These are phyloP conservation scores for Caenorhabditis brenneri DNA, from an alignment of 1,140 invertebrate genomes.

Conservation along the genomic window DNA sequence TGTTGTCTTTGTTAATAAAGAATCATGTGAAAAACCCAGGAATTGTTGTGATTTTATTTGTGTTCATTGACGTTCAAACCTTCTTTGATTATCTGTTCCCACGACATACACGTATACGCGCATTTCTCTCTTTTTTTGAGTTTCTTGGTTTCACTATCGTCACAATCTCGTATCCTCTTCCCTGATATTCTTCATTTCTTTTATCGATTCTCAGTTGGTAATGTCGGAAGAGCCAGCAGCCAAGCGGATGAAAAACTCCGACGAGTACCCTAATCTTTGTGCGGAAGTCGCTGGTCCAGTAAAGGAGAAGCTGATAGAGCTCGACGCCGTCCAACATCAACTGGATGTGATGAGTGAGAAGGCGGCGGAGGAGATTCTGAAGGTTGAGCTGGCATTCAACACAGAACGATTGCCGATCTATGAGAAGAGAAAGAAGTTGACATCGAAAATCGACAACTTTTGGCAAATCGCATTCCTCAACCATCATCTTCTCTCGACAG, in stretches of 20 bases:
- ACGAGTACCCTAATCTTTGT: slow-evolving; percentile 20
- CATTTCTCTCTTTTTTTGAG: no score
- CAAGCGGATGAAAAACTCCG: background rate
- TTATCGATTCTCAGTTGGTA: background rate
- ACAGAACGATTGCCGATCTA: slow-evolving; percentile 84
- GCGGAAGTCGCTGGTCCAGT: background rate
- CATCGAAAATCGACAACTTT: slow-evolving; percentile 86
- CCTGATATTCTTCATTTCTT: background rate
- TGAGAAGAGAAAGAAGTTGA: slow-evolving; percentile 83
- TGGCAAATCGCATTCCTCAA: slow-evolving; percentile 88
- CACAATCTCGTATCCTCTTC: no score
- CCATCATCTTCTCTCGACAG: slow-evolving; percentile 84
- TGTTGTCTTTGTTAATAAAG: no score
- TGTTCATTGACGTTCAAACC: no score
- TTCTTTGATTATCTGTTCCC: no score
- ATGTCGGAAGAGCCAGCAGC: slow-evolving; percentile 7
- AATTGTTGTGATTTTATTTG: no score
- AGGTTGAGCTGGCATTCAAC: slow-evolving; percentile 89
- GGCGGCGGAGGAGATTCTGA: slow-evolving; percentile 87
- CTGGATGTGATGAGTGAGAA: slow-evolving; percentile 83
- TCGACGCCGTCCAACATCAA: slow-evolving; percentile 82
- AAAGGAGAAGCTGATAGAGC: slow-evolving; percentile 76
- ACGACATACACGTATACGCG: no score
- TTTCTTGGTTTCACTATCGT: no score
- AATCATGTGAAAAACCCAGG: no score